phyloP scores from a whole-genome alignment of 2,113 vertebrate species.

The Tragelaphus buxtoni region DNA sequence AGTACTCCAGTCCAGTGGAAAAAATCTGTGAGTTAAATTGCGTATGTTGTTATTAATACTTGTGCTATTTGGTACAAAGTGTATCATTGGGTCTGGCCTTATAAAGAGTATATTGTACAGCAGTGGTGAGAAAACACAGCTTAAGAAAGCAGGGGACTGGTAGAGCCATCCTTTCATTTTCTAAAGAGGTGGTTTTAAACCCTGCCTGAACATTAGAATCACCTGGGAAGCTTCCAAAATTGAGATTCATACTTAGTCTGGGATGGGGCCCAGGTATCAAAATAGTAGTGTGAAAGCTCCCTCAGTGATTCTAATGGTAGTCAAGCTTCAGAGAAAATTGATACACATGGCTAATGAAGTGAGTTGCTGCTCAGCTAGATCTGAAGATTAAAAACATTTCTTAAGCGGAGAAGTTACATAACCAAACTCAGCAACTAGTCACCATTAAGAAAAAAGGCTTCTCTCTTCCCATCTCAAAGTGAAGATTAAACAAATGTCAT shows the following conservation, averaged over 20 bases:
- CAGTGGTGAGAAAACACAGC: neutral
- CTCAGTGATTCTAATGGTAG: neutral
- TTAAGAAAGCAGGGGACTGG: neutral
- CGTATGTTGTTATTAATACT: neutral
- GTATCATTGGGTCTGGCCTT: neutral
- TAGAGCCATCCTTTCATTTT: neutral
- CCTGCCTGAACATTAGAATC: neutral
- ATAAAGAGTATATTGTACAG: neutral
- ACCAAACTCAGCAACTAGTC: neutral
- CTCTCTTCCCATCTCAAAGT: neutral
- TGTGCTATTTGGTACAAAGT: neutral
- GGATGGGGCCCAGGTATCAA: neutral
- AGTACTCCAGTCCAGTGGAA: conserved; percentile 88
- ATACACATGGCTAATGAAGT: neutral
- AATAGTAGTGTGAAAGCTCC: neutral
- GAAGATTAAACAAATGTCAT: conserved; percentile 1
- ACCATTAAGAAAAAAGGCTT: neutral
- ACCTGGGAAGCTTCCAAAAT: neutral
- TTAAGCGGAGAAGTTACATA: neutral
- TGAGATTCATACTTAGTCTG: neutral
- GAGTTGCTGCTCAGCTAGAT: neutral
- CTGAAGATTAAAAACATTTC: neutral
- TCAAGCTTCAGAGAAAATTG: neutral
- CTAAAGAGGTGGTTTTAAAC: conserved; percentile 1
- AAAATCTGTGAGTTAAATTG: conserved; percentile 87